Evolutionary conservation across 2,888 invertebrate genomes (phyloP).

Genomic region (Lycocerus yunnanus): DNA sequence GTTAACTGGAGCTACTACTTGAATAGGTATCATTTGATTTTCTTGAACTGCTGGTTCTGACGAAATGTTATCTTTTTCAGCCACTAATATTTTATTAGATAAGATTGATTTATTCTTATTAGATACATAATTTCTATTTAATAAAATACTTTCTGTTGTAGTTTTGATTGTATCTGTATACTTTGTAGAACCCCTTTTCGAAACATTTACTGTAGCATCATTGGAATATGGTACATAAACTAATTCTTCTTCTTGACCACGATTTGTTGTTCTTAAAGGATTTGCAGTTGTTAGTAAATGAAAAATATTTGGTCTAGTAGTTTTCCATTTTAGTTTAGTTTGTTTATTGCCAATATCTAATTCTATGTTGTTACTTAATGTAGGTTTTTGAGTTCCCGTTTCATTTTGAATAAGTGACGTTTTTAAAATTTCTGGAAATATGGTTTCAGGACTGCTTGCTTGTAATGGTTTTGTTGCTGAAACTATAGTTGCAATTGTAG

Average conservation of each 20-base stretch:
- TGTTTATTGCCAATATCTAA: slow-evolving; percentile 40
- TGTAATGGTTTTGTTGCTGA: not conserved
- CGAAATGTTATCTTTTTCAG: slow-evolving; percentile 36
- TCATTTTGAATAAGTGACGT: slow-evolving; percentile 33
- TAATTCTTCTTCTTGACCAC: slow-evolving; percentile 30
- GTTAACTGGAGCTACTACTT: slow-evolving; percentile 32
- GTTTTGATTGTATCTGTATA: slow-evolving; percentile 44
- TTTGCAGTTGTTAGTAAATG: slow-evolving; percentile 15
- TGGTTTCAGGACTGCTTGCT: not conserved
- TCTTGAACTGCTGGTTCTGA: slow-evolving; percentile 45
- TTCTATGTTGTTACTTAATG: slow-evolving; percentile 51
- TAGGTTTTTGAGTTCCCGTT: slow-evolving; percentile 35
- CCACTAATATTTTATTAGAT: slow-evolving; percentile 6
- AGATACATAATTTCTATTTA: not conserved
- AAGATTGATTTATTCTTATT: not conserved
- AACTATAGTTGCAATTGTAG: slow-evolving; percentile 40
- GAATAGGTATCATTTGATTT: slow-evolving; percentile 44
- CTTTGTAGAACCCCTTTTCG: slow-evolving; percentile 61
- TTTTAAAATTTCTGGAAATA: slow-evolving; percentile 16
- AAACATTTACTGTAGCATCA: slow-evolving; percentile 55
- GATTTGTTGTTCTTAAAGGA: slow-evolving; percentile 17
- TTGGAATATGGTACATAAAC: slow-evolving; percentile 45
- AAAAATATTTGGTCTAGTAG: not conserved
- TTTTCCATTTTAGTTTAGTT: slow-evolving; percentile 8
- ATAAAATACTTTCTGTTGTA: slow-evolving; percentile 29